Evolutionary conservation across 1,140 invertebrate genomes (phyloP), one percentile per base, ranked within the genome.

Genomic region (Bombyx mandarina): DNA sequence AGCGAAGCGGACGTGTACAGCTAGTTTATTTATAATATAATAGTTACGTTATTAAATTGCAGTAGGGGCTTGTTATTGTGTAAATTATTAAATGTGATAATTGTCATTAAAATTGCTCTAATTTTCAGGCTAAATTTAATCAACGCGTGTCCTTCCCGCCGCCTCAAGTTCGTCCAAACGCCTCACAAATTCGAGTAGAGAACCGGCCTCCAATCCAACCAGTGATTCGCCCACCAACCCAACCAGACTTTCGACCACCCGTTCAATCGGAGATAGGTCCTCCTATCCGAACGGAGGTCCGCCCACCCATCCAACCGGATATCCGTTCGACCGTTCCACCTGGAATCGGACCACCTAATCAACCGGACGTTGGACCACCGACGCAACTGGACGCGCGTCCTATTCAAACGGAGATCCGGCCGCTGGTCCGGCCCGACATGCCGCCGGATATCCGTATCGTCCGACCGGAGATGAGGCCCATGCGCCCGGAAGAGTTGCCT

Each of bases 91-190:
- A 35, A 35, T 35, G 0, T 35, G 12, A 18, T 8, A 12, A 45
- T 22, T 54, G 3, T 18, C 44, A 18, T 45, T n/a, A 2, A 45
- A 22, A 46, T 56, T 43, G 45, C 9, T 52, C 45, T 48, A 3
- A 50, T 52, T 61, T 50, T 7, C 45, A 85, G 82, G 76, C 67
- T 0, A 80, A 81, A 54, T 86, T 75, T 56, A 62, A 56, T n/a
- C 69, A 75, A 1, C 69, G 80, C 6, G 52, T 67, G 0, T 73
- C 73, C 1, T 83, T 82, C 58, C 75, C 79, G 0, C 68, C 75
- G 0, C 74, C 74, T 4, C 75, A 47, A 3, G 12, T 47, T 1
- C 45, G 12, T 47, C 45, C 45, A 10, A 12, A 47, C 6, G 0
- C 12, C 52, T 43, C 6, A 44, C 5, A 66, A 26, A 9, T 69